phyloP scores from a whole-genome alignment of 2,797 vertebrate species.

The Myripristis jacobus region DNA sequence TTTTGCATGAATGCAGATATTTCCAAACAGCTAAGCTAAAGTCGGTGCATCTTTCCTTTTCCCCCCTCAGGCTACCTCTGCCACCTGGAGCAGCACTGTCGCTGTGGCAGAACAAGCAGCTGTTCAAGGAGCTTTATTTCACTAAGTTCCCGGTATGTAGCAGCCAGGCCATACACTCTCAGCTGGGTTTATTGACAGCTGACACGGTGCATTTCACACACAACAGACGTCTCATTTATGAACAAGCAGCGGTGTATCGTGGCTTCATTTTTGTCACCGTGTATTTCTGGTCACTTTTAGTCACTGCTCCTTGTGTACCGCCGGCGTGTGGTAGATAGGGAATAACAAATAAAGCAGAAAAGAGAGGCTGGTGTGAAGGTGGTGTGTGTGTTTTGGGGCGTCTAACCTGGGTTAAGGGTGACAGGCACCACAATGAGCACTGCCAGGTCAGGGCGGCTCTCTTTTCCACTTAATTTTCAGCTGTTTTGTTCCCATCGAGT shows the following conservation, averaged over 20 bases:
- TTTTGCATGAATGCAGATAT: not conserved
- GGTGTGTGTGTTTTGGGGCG: no score
- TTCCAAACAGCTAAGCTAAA: not conserved
- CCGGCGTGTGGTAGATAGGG: not conserved
- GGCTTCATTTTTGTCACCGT: no score
- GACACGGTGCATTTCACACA: not conserved
- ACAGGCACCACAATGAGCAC: no score
- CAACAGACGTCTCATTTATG: no score
- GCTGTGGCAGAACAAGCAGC: conserved; percentile 92
- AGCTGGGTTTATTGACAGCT: not conserved
- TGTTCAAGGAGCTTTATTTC: conserved; percentile 92
- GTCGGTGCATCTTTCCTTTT: not conserved
- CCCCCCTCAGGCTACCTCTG: conserved; percentile 87
- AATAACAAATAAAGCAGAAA: no score
- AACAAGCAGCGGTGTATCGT: no score
- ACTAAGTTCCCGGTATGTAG: conserved; percentile 92
- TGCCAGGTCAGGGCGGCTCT: no score
- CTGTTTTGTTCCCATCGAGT: no score
- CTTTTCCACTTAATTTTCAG: no score
- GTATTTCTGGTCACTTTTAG: not conserved
- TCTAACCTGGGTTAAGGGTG: no score
- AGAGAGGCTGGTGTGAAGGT: no score
- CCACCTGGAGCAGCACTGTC: conserved; percentile 92
- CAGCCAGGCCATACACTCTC: not conserved
- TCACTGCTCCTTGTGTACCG: not conserved